A percentile compares a stretch with the other conserved stretches of the same genome.
phyloP scores from a whole-genome alignment of 2,113 vertebrate species.

The Hemiscyllium ocellatum region DNA sequence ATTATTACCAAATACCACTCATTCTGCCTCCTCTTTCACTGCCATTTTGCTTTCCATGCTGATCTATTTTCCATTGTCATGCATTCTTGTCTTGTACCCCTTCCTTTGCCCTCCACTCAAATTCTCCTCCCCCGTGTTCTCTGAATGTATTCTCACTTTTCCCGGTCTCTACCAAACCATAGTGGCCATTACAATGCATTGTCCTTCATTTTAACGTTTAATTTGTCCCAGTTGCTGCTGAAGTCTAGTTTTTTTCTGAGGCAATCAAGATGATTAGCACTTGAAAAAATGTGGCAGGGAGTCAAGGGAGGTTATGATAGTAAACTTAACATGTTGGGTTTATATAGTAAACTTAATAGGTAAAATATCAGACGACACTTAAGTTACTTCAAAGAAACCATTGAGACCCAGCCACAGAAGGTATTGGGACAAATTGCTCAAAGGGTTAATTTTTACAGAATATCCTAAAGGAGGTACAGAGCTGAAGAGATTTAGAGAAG shows the following conservation, averaged over 20 bases:
- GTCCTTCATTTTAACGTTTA: not conserved
- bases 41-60: not conserved
- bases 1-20: not conserved
- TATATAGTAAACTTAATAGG: not conserved
- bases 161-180: not conserved
- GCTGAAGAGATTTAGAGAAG: not conserved
- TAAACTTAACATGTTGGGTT: not conserved
- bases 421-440: not conserved
- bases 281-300: not conserved
- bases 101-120: not conserved
- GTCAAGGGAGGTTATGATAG: not conserved
- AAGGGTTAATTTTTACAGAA: not conserved
- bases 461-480: not conserved
- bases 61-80: not conserved
- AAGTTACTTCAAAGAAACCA: not conserved
- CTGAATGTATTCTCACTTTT: not conserved
- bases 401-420: not conserved
- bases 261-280: not conserved
- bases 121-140: not conserved
- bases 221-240: not conserved
- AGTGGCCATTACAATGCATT: not conserved
- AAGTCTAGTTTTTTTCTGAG: not conserved
- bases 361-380: not conserved
- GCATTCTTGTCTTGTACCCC: not conserved
- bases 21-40: not conserved